Percentiles rank a stretch among this genome's conserved stretches.
Evolutionary conservation across 2,113 vertebrate genomes (phyloP).

Genomic region (Ictalurus punctatus): DNA sequence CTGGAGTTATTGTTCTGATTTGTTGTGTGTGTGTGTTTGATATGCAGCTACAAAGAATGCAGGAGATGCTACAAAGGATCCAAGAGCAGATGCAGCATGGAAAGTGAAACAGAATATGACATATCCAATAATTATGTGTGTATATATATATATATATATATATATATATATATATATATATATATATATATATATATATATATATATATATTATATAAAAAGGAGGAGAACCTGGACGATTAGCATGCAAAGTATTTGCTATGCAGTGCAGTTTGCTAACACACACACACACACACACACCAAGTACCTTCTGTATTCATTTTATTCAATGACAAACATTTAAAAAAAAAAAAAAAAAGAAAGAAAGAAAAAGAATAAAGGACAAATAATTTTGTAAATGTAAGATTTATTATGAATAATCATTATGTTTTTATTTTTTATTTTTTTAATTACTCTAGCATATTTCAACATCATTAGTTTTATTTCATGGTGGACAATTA

Average conservation of each 20-base stretch:
- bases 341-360: not conserved
- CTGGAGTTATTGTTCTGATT: not conserved
- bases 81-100: slow-evolving; percentile 83
- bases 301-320: not conserved
- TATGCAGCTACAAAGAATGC: slow-evolving; percentile 82
- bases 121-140: not conserved
- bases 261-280: no score
- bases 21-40: slow-evolving; percentile 20
- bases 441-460: slow-evolving; percentile 65
- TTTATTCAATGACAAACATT: not conserved
- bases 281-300: no score
- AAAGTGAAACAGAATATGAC: slow-evolving; percentile 16
- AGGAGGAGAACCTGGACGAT: not conserved
- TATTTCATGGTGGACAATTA: slow-evolving; percentile 77
- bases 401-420: slow-evolving; percentile 83
- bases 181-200: not conserved
- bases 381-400: slow-evolving; percentile 71
- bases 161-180: not conserved
- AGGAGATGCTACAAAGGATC: slow-evolving; percentile 90
- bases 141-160: not conserved
- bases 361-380: not conserved
- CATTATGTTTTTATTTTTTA: slow-evolving; percentile 59
- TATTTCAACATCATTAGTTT: slow-evolving; percentile 73
- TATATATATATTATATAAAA: not conserved
- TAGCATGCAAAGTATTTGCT: no score